Conservation (phyloP, 1,140 invertebrate genomes). For the Neuroterus valhalla region DNA sequence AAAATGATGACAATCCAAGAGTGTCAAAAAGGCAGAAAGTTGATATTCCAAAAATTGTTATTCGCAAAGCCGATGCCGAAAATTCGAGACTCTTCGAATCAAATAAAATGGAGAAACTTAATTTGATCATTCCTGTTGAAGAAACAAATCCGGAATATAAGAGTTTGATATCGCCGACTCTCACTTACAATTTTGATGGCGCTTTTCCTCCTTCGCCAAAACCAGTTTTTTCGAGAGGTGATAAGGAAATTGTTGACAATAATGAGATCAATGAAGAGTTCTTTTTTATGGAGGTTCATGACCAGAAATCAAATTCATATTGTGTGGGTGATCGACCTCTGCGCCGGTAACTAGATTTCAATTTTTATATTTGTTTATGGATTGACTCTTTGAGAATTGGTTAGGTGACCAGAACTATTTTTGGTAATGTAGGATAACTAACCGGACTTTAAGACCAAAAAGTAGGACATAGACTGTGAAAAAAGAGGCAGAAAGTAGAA, state of each 20-base stretch:
- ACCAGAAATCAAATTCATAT: too few species aligned
- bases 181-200: slow-evolving; percentile 52
- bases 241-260: slow-evolving; percentile 20
- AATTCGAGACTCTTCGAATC: not conserved
- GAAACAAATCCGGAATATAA: slow-evolving; percentile 31
- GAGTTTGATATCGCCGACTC: slow-evolving; percentile 60
- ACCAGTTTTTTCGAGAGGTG: slow-evolving; percentile 32
- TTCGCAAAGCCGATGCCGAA: not conserved
- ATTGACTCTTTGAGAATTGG: too few species aligned
- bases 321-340: too few species aligned
- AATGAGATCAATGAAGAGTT: not conserved
- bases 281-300: too few species aligned
- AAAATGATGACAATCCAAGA: slow-evolving; percentile 16
- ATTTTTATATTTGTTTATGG: too few species aligned
- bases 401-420: too few species aligned
- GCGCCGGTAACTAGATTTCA: too few species aligned
- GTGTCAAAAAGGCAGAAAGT: not conserved
- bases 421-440: too few species aligned
- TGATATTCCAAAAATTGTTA: not conserved
- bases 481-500: not conserved
- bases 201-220: slow-evolving; percentile 59
- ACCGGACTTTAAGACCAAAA: not conserved
- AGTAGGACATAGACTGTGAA: not conserved
- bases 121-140: slow-evolving; percentile 19
- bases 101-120: slow-evolving; percentile 9